phyloP scores from a whole-genome alignment of 2,113 vertebrate genomes.

The Pogona vitticeps region DNA sequence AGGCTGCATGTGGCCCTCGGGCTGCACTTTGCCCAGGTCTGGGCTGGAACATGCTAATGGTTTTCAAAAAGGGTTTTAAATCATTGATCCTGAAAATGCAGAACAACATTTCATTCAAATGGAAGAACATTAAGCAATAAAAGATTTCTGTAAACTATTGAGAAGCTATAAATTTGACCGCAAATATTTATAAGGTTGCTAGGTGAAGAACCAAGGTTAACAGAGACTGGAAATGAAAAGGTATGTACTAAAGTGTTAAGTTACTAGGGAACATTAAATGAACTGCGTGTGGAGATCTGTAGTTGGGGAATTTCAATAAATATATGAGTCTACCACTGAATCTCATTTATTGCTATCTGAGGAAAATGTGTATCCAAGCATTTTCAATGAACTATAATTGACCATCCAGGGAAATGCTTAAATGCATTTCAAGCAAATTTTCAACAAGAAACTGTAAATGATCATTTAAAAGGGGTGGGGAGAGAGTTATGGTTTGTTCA shows the following conservation, averaged over 20 bases:
- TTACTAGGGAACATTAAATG: constrained; percentile 48
- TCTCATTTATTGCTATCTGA: constrained; percentile 54
- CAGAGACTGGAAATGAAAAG: constrained; percentile 51
- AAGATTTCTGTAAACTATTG: constrained; percentile 52
- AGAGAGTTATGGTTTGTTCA: constrained; percentile 36
- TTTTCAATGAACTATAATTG: constrained; percentile 56
- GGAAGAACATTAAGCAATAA: constrained; percentile 51
- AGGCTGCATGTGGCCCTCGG: too few species aligned
- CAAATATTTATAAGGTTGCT: constrained; percentile 56
- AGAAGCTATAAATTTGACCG: constrained; percentile 51
- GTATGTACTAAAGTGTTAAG: constrained; percentile 40
- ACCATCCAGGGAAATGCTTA: constrained; percentile 52
- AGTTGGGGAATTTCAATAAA: constrained; percentile 50
- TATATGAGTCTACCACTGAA: constrained; percentile 55
- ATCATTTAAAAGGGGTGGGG: constrained; percentile 18
- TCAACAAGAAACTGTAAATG: constrained; percentile 53
- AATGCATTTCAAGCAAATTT: constrained; percentile 49
- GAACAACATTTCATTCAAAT: constrained; percentile 48
- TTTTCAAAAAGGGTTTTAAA: neutral
- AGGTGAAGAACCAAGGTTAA: constrained; percentile 49
- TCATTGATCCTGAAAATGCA: neutral
- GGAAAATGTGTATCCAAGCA: constrained; percentile 44
- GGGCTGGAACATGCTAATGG: neutral
- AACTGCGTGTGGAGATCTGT: constrained; percentile 55
- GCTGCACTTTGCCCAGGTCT: too few species aligned